Base-by-base conservation (phyloP, 2,797 vertebrate genomes). In the Emydoidea blandingii region DNA sequence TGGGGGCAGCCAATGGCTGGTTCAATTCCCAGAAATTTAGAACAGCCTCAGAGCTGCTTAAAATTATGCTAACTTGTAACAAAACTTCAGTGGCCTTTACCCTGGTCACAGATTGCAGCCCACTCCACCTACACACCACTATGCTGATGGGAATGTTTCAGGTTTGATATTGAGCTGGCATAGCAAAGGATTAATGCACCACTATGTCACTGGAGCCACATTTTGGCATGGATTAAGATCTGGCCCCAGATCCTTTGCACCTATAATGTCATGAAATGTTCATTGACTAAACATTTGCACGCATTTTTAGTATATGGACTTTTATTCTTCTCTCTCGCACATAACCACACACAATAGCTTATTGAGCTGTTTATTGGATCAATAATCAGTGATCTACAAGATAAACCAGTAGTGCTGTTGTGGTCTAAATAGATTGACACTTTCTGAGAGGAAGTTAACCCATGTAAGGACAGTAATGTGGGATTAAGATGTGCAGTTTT, bases 301-400 rank as follows among this genome's bases (percentile, higher is more conserved):
- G 15, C 8, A 82, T 25, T 92, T 86, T 41, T 87, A 52, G 50
- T 54, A 37, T 2, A 50, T 0, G 18, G 19, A 79, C 78, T 83
- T 86, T 84, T 86, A 79, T 27, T 76, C 62, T 57, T 86, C 15
- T 68, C 47, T 89, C 56, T 23, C n/a, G 23, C 16, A n/a, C 18
- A 12, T 5, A 83, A 44, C 25, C 49, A 31, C 44, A 78, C 27
- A 49, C 44, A 78, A 78, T 16, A 78, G 74, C 49, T 78, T 44
- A 78, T 18, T 49, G 74, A 78, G 25, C 41, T 31, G 27, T 29
- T 78, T 47, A 83, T 59, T 54, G 94, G 93, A 19, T 52, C 53
- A 91, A n/a, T 37, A 57, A 2, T 0, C 0, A 86, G 53, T n/a
- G 89, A 74, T 5, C 12, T 62, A 31, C 11, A 11, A 0, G 2